phyloP scores from a whole-genome alignment of 2,797 vertebrate genomes.

The Pseudocheirus occidentalis region DNA sequence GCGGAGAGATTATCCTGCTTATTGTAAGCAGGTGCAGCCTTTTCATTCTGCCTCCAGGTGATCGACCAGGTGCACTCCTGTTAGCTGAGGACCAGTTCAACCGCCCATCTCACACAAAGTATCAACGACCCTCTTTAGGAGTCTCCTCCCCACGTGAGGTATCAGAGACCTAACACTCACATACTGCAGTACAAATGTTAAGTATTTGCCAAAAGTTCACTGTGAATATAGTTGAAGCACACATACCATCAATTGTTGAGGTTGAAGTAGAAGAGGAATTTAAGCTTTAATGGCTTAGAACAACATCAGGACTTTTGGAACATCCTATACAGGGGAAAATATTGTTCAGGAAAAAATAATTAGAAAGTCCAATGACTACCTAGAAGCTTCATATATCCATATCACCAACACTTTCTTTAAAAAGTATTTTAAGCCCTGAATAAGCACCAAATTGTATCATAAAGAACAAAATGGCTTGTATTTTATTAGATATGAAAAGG shows the following conservation, averaged over 20 bases:
- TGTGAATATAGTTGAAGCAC: not conserved
- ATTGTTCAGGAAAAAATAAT: not conserved
- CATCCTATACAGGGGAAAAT: not conserved
- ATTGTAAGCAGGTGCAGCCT: too few species aligned
- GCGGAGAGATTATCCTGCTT: too few species aligned
- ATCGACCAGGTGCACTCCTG: too few species aligned
- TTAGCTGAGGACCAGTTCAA: too few species aligned
- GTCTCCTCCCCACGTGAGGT: too few species aligned
- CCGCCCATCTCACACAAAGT: too few species aligned
- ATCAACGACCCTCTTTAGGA: too few species aligned
- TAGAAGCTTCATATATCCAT: not conserved
- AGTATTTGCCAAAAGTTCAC: not conserved
- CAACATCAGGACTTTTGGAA: not conserved
- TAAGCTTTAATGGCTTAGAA: not conserved
- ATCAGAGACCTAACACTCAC: too few species aligned
- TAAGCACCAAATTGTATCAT: not conserved
- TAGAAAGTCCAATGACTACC: not conserved
- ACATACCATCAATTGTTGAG: not conserved
- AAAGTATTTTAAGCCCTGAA: not conserved
- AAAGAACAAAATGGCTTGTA: not conserved
- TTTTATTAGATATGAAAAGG: not conserved
- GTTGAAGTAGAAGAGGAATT: not conserved
- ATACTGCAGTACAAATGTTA: not conserved
- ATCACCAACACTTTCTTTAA: not conserved
- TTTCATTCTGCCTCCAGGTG: too few species aligned